A percentile compares a stretch with the other conserved stretches of the same genome.
Conservation (phyloP, 2,888 invertebrate species). For the Tachina lurida region DNA sequence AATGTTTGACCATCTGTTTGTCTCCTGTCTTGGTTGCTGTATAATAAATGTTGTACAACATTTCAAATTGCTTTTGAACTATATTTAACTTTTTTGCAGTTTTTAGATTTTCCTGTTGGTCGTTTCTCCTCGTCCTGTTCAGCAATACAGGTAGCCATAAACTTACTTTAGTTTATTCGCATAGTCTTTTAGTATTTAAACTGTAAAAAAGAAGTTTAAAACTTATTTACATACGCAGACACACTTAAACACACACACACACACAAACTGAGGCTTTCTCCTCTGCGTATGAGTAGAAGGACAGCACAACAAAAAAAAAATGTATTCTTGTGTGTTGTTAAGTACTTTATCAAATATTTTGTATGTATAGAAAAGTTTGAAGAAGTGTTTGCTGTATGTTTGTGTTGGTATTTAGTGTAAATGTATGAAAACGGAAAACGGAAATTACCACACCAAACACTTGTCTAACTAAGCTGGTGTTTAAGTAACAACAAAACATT, state of each 20-base stretch:
- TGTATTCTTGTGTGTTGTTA: slow-evolving; percentile 34
- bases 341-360: slow-evolving; percentile 67
- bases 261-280: not conserved
- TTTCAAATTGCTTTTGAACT: slow-evolving; percentile 67
- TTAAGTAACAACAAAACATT: slow-evolving; percentile 50
- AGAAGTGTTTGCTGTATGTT: slow-evolving; percentile 16
- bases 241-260: slow-evolving; percentile 1
- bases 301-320: not conserved
- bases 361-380: slow-evolving; percentile 38
- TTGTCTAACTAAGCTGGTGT: slow-evolving; percentile 62
- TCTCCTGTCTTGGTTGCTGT: not conserved
- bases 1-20: slow-evolving; percentile 16
- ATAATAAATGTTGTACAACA: slow-evolving; percentile 60
- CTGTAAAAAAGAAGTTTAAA: slow-evolving; percentile 57
- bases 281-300: not conserved
- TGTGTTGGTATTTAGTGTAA: slow-evolving; percentile 22
- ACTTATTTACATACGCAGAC: slow-evolving; percentile 42
- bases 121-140: not conserved
- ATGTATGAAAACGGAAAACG: slow-evolving; percentile 64
- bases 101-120: not conserved
- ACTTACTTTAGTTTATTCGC: slow-evolving; percentile 54
- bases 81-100: slow-evolving; percentile 61
- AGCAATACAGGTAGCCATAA: slow-evolving; percentile 53
- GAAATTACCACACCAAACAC: slow-evolving; percentile 65
- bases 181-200: slow-evolving; percentile 38